Base-by-base conservation (phyloP, 2,888 invertebrate genomes). In the Camponotus fellah region DNA sequence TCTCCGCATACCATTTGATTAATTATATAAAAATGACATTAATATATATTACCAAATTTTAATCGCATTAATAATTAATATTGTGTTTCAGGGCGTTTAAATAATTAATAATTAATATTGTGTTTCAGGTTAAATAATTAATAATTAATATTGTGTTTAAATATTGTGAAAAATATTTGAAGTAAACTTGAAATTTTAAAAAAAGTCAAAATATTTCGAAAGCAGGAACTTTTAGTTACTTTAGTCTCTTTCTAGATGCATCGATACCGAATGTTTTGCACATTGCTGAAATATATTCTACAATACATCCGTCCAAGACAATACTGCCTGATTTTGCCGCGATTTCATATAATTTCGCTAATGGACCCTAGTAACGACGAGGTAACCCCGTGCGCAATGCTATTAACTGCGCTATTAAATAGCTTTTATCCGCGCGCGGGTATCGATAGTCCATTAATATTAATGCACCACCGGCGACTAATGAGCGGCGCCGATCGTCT, bases 261-360 rank as follows among this genome's bases (percentile, higher is more conserved):
- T 43, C 3, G n/a, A 14, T 14, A 14, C 8, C 17, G n/a, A 72
- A 14, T 21, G 32, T n/a, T n/a, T 21, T 9, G 26, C 21, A 17
- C 8, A 74, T 43, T 14, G n/a, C 32, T 43, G 32, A 46, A 64
- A 74, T 46, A 53, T 60, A 37, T 43, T 40, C 43, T 32, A 21
- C 53, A 43, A 56, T 53, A 53, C 58, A 56, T 60, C 60, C 81
- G 74, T 58, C 56, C 60, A 14, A 21, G 80, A 66, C 77, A 79
- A 66, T 83, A 58, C 43, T 76, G 66, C 85, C 82, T 84, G 87
- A 86, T 88, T 88, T 88, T 83, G 82, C 83, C 85, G 88, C 87
- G 90, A 90, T 89, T 90, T 89, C 88, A 77, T 83, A 89, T 91
- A 92, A 92, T 92, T 91, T 89, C 77, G 88, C 90, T 92, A 92